phyloP scores from a whole-genome alignment of 2,888 invertebrate species.

The Mimas tiliae region DNA sequence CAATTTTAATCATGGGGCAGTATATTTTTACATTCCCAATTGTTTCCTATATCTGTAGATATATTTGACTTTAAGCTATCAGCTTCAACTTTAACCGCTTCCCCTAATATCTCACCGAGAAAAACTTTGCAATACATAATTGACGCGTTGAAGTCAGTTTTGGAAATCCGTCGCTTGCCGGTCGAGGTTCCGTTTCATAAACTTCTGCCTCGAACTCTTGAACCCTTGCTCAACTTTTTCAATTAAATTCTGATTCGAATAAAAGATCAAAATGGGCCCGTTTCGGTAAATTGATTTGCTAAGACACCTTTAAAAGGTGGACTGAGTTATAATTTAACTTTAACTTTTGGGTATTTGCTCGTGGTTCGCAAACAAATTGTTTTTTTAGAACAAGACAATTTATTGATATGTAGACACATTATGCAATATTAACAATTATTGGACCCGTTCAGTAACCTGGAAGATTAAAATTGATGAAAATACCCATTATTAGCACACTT shows the following conservation, averaged over 20 bases:
- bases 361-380: not conserved
- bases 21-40: too few species aligned
- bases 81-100: not conserved
- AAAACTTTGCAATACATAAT: conserved; percentile 32
- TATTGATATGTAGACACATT: too few species aligned
- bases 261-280: conserved; percentile 47
- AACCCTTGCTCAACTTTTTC: conserved; percentile 55
- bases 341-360: not conserved
- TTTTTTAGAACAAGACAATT: too few species aligned
- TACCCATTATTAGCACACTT: too few species aligned
- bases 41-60: too few species aligned
- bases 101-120: conserved; percentile 9
- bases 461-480: too few species aligned
- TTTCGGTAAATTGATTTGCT: conserved; percentile 42
- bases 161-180: conserved; percentile 32
- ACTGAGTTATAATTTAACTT: conserved; percentile 11
- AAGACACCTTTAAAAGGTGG: conserved; percentile 31
- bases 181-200: conserved; percentile 13
- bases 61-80: not conserved
- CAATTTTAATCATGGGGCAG: too few species aligned
- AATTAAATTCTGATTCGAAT: conserved; percentile 52
- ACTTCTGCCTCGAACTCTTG: conserved; percentile 22
- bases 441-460: too few species aligned
- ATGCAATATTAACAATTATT: too few species aligned
- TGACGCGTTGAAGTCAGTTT: conserved; percentile 34